Evolutionary conservation across 2,113 vertebrate genomes (phyloP).

Genomic region (Psammodynastes pulverulentus): DNA sequence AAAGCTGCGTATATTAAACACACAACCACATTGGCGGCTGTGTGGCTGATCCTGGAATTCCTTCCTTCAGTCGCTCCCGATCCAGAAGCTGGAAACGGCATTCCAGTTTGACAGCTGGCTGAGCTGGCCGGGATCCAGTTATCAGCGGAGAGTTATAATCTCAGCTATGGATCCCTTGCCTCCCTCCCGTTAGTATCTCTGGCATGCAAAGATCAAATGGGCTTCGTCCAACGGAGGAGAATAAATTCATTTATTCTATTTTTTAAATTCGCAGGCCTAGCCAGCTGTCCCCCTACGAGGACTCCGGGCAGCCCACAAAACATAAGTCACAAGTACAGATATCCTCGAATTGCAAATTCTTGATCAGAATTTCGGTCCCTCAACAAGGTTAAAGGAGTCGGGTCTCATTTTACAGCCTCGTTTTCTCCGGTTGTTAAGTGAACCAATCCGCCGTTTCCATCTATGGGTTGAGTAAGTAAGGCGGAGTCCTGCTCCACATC

Average conservation of each 20-base stretch:
- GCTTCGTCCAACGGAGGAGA: background rate
- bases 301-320: background rate
- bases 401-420: too few relatives aligned
- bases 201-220: background rate
- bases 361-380: background rate
- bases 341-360: background rate
- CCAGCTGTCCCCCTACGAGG: background rate
- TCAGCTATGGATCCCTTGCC: background rate
- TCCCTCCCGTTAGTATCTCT: rapidly evolving
- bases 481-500: background rate
- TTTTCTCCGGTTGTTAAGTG: too few relatives aligned
- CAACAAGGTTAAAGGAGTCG: too few relatives aligned
- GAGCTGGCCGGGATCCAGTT: background rate
- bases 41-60: background rate
- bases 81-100: background rate
- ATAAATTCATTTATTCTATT: background rate
- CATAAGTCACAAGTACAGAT: background rate
- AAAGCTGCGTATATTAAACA: conserved; percentile 23
- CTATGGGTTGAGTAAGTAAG: background rate
- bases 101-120: background rate
- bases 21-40: conserved; percentile 34
- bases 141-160: conserved; percentile 12
- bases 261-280: background rate
- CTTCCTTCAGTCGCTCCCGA: background rate
- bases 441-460: background rate